Evolutionary conservation across 2,113 vertebrate genomes (phyloP), one percentile per base, ranked within the genome.

Genomic region (Oryzias curvinotus): DNA sequence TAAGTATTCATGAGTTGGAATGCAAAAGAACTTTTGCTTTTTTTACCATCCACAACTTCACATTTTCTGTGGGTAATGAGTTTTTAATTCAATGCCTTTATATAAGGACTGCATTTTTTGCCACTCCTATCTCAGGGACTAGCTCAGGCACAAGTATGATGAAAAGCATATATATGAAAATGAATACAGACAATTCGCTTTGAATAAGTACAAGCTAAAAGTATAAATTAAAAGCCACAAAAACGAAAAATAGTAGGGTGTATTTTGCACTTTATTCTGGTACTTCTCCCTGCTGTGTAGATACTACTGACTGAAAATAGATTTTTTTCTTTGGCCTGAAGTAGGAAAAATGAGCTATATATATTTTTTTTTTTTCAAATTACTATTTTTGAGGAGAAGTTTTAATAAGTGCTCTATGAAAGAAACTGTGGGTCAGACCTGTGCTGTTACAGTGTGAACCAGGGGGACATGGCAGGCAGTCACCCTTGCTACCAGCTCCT

Each of bases 391-490:
- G 36, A 36, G 10, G 36, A 3, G 3, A 36, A 55, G 44, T 2
- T 61, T 0, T 26, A 14, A 6, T 16, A 10, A 42, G 14, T 30
- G 21, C 15, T 14, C 16, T 19, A 47, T 52, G 15, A 66, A 14
- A 14, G 18, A 42, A 46, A 55, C 26, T n/a, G 17, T 41, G 16
- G 44, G 23, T 70, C 78, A 75, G 19, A 95, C 93, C 93, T 92
- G 92, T 89, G 59, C 60, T 83, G 14, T 90, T 92, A 71, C 95
- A 97, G 70, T 85, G 88, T 51, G 90, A 94, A 7, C 94, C 94
- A 0, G 93, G 68, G 0, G 94, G 94, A 58, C 95, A 97, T 0
- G 87, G 80, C 4, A 92, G 89, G 88, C 95, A 96, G 50, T 95
- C 92, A 0, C 85, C 82, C 65, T 59, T 89, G 70, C 89, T 94